Percentiles rank a stretch among this genome's conserved stretches.
Conservation (phyloP, 2,113 vertebrate genomes). For the Uropsilus gracilis region DNA sequence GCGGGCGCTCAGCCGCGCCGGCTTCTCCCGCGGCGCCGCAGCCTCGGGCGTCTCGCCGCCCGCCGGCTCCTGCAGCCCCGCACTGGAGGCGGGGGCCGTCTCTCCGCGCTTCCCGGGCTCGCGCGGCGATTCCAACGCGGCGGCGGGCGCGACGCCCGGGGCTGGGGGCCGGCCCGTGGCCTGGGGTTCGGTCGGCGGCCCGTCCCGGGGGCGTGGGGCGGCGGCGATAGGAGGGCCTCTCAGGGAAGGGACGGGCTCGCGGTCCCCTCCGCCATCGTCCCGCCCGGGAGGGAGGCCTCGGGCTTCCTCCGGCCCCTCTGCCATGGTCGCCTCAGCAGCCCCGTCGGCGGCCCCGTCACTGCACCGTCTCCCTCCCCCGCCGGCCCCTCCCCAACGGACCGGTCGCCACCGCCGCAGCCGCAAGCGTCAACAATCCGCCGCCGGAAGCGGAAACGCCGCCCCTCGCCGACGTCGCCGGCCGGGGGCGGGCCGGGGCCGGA, state of each 20-base stretch:
- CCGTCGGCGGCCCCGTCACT: neutral
- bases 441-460: slow-evolving; percentile 79
- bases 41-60: neutral
- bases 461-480: neutral
- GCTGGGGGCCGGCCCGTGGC: neutral
- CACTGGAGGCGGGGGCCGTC: neutral
- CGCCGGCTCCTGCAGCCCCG: neutral
- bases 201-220: neutral
- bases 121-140: neutral
- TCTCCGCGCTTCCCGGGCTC: slow-evolving; percentile 21
- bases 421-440: slow-evolving; percentile 73
- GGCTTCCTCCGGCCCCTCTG: slow-evolving; percentile 74
- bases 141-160: neutral
- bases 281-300: slow-evolving; percentile 56
- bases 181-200: neutral
- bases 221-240: slow-evolving; percentile 1
- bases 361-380: neutral
- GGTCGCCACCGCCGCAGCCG: slow-evolving; percentile 16
- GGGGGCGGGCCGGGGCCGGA: neutral
- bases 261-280: slow-evolving; percentile 40
- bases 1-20: slow-evolving; percentile 82
- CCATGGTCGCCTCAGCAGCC: slow-evolving; percentile 60
- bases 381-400: neutral
- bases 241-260: neutral
- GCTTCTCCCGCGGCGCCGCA: slow-evolving; percentile 1